phyloP scores from a whole-genome alignment of 1,140 invertebrate genomes.

The Harlomillsia oculata region DNA sequence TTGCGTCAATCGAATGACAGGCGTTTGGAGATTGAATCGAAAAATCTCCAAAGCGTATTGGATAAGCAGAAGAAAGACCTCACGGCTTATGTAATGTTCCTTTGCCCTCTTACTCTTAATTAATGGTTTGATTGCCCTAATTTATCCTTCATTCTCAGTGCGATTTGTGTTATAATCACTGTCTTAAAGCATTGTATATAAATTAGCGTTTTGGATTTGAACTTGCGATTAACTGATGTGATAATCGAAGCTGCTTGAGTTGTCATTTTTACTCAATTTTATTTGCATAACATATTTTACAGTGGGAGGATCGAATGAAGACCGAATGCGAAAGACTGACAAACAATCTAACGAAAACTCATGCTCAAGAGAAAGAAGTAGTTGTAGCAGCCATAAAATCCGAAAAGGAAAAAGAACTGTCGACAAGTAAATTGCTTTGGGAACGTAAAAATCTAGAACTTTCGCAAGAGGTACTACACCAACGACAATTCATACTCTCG shows the following conservation, averaged over 20 bases:
- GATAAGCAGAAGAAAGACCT: slow-evolving; percentile 50
- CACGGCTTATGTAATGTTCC: slow-evolving; percentile 45
- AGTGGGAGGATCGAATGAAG: slow-evolving; percentile 43
- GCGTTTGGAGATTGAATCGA: slow-evolving; percentile 31
- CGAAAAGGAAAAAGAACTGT: slow-evolving; percentile 39
- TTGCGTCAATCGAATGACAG: slow-evolving; percentile 24
- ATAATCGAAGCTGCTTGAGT: too few species aligned
- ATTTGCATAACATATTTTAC: too few species aligned
- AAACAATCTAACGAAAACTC: slow-evolving; percentile 49
- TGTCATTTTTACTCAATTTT: too few species aligned
- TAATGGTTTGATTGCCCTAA: too few species aligned
- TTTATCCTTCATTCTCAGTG: too few species aligned
- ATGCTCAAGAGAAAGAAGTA: slow-evolving; percentile 49
- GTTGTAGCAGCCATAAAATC: slow-evolving; percentile 44
- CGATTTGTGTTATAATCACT: too few species aligned
- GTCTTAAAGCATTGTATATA: too few species aligned
- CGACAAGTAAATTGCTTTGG: slow-evolving; percentile 45
- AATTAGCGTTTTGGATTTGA: too few species aligned
- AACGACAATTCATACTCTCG: not conserved
- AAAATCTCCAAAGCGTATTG: slow-evolving; percentile 36
- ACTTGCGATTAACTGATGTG: too few species aligned
- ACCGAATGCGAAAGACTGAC: slow-evolving; percentile 48
- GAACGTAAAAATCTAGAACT: slow-evolving; percentile 47
- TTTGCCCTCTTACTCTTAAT: not conserved
- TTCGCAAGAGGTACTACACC: slow-evolving; percentile 44